phyloP scores from a whole-genome alignment of 2,113 vertebrate genomes.

The Brachyhypopomus occidentalis region DNA sequence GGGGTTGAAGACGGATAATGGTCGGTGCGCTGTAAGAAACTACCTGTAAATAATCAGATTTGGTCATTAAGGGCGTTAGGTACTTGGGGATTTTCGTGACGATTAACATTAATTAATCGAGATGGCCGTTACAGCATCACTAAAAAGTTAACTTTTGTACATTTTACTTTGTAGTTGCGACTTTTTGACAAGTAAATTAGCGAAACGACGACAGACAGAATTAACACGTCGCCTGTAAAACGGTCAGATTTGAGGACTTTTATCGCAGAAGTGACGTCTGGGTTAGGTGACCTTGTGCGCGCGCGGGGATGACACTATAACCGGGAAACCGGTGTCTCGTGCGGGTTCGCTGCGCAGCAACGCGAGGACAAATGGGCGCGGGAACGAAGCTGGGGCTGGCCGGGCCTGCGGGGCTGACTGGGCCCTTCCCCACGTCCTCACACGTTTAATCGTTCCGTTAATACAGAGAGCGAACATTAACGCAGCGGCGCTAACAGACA shows the following conservation, averaged over 20 bases:
- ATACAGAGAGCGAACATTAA: too few relatives aligned
- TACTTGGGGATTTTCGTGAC: not conserved
- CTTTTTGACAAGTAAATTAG: not conserved
- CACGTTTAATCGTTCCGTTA: too few relatives aligned
- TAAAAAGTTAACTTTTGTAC: not conserved
- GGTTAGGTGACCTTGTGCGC: constrained; percentile 54
- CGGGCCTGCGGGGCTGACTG: too few relatives aligned
- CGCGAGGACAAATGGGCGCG: constrained; percentile 1
- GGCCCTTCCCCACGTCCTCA: too few relatives aligned
- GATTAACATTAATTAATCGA: not conserved
- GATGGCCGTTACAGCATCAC: not conserved
- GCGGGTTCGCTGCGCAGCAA: not conserved
- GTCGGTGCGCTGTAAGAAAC: constrained; percentile 12
- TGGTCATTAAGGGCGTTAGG: not conserved
- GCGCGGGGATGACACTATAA: constrained; percentile 36
- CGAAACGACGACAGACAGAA: not conserved
- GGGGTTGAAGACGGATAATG: constrained; percentile 55
- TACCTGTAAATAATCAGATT: not conserved
- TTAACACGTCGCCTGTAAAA: not conserved
- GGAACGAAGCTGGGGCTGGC: too few relatives aligned
- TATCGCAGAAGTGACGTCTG: not conserved
- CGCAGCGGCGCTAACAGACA: too few relatives aligned
- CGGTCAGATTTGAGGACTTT: not conserved
- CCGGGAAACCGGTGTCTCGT: constrained; percentile 23
- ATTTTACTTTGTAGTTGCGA: not conserved